Evolutionary conservation across 2,797 vertebrate genomes (phyloP), one percentile per base, ranked within the genome.

Genomic region (Xenopus petersii): DNA sequence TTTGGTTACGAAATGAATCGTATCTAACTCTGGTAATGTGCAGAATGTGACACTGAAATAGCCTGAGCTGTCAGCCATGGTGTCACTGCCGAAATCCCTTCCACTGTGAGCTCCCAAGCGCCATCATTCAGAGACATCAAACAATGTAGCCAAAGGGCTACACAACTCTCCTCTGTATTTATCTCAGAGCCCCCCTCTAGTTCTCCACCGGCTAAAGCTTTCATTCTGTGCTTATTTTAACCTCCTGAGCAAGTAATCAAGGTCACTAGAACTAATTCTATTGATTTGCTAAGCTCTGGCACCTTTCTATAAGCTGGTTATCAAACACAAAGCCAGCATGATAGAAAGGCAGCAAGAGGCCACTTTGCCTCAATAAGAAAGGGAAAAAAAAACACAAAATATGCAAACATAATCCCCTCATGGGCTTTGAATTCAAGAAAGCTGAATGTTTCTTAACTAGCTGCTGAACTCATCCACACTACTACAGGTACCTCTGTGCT

Each of bases 241-340:
- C 55, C 67, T 55, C 67, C 12, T 13, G n/a, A 16, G 47, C 67
- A 46, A 58, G 11, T 69, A 58, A 69, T 69, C 54, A 69, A 69
- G 67, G 67, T 69, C 55, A 59, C 6, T 42, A 55, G 21, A 59
- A 69, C 54, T 69, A 58, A 69, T 69, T 46, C 67, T 59, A 69
- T 69, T 59, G 67, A 69, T 59, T 55, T 15, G 26, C n/a, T 58
- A 42, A 69, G 30, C 67, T 36, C 58, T 69, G 56, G 36, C 10
- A 26, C 54, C 42, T 58, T 42, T 46, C 30, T 42, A 16, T 56
- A 12, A 69, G 30, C 30, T 21, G 55, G 15, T 42, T 59, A 42
- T 13, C 54, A 42, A 12, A 69, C 24, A n/a, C n/a, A 59, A 59
- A 69, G 16, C 26, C 13, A 30, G 15, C 55, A n/a, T n/a, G 30